These are phyloP conservation scores for Alouatta palliata DNA, from an alignment of 2,113 vertebrate species.

Conservation along the genomic window DNA sequence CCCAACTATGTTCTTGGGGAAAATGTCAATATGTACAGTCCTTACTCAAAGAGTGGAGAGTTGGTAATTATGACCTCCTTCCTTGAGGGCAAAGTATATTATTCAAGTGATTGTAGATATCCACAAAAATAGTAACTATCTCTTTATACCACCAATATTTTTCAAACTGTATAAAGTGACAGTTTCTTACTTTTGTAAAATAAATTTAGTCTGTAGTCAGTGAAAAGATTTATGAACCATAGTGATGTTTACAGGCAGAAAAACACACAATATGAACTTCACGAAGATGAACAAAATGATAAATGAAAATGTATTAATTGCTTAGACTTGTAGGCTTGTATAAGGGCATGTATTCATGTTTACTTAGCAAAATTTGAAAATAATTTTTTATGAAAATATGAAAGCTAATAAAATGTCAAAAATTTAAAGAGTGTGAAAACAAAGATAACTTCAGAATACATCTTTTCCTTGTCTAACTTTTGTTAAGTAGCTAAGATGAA, in stretches of 20 bases:
- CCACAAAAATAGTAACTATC: background rate
- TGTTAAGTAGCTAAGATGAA: background rate
- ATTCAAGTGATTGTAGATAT: background rate
- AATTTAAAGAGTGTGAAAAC: background rate
- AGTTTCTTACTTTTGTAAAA: constrained; percentile 25
- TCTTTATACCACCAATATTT: background rate
- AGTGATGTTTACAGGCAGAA: constrained; percentile 67
- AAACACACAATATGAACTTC: constrained; percentile 24
- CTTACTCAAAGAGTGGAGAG: background rate
- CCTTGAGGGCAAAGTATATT: background rate
- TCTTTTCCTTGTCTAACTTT: background rate
- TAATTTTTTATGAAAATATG: background rate
- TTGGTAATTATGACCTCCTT: background rate
- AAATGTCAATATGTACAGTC: background rate
- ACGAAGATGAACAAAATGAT: constrained; percentile 36
- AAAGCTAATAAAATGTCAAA: constrained; percentile 24
- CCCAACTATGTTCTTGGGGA: background rate
- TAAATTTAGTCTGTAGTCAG: constrained; percentile 63
- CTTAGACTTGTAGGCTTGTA: background rate
- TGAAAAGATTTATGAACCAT: constrained; percentile 68
- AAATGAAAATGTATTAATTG: constrained; percentile 42
- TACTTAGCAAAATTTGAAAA: constrained; percentile 50
- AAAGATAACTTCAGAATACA: background rate
- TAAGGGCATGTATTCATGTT: background rate
- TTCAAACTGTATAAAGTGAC: constrained; percentile 1